These are phyloP conservation scores for Rhinatrema bivittatum DNA, from an alignment of 2,797 vertebrate species.

Conservation along the genomic window DNA sequence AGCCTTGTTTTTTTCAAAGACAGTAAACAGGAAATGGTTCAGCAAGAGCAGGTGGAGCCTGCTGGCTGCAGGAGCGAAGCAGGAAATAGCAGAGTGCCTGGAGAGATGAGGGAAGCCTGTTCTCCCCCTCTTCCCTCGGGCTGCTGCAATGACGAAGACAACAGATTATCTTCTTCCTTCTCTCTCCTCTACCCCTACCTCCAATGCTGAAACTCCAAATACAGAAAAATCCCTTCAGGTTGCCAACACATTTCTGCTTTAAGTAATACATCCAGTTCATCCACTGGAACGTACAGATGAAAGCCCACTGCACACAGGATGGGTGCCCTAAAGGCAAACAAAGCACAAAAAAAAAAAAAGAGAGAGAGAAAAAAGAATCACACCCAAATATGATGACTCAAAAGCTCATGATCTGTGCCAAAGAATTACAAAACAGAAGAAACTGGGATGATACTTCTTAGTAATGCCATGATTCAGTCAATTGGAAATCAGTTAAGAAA, in stretches of 20 bases:
- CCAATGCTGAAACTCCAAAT: background rate
- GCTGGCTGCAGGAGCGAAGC: slow-evolving; percentile 32
- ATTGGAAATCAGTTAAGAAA: background rate
- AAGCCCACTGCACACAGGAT: background rate
- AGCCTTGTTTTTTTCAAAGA: background rate
- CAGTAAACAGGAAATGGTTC: slow-evolving; percentile 58
- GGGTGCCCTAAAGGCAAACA: slow-evolving; percentile 7
- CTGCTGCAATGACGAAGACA: slow-evolving; percentile 5
- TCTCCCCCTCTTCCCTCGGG: slow-evolving; percentile 29
- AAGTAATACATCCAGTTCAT: slow-evolving; percentile 4
- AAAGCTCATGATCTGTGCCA: slow-evolving; percentile 3
- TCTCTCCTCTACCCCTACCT: slow-evolving; percentile 6
- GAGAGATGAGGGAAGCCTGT: slow-evolving; percentile 40
- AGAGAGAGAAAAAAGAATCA: no score
- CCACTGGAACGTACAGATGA: slow-evolving; percentile 9
- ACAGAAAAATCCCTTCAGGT: slow-evolving; percentile 3
- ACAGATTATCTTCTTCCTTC: background rate
- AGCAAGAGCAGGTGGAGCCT: slow-evolving; percentile 57
- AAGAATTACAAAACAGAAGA: slow-evolving; percentile 1
- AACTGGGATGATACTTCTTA: background rate
- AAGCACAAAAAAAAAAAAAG: no score
- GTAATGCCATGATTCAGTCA: background rate
- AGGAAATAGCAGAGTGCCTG: slow-evolving; percentile 59
- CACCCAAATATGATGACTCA: background rate
- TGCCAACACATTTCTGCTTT: slow-evolving; percentile 25